A percentile compares a stretch with the other conserved stretches of the same genome.
phyloP scores from a whole-genome alignment of 1,140 invertebrate genomes.

The Platorchestia sp. region DNA sequence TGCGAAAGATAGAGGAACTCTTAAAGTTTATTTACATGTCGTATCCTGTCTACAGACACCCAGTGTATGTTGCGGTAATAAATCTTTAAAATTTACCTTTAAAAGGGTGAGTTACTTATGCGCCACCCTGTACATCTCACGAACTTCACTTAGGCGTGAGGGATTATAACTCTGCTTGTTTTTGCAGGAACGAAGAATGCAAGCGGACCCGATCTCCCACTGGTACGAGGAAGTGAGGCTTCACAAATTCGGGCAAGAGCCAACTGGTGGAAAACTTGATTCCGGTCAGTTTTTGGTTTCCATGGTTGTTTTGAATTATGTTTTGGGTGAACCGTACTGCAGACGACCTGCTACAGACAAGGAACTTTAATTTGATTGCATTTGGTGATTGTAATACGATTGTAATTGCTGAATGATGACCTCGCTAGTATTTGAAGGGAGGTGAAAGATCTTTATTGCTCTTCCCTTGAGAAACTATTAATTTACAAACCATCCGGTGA shows the following conservation, averaged over 20 bases:
- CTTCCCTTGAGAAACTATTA: background rate
- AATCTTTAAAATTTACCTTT: too few species aligned
- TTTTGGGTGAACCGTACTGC: background rate
- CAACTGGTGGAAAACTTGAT: slow-evolving; percentile 63
- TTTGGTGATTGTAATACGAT: too few species aligned
- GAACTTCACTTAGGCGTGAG: too few species aligned
- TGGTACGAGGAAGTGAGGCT: slow-evolving; percentile 76
- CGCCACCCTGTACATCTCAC: too few species aligned
- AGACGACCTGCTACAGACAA: background rate
- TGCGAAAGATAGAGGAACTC: too few species aligned
- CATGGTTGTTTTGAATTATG: background rate
- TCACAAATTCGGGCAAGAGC: slow-evolving; percentile 69
- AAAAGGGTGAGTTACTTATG: too few species aligned
- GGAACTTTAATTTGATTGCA: background rate
- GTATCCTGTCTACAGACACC: too few species aligned
- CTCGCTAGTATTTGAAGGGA: background rate
- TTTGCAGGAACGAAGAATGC: background rate
- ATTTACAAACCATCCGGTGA: background rate
- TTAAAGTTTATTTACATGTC: too few species aligned
- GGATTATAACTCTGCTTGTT: background rate
- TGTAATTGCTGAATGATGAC: background rate
- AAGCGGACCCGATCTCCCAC: slow-evolving; percentile 74
- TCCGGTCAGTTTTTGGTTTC: slow-evolving; percentile 58
- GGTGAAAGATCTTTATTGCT: background rate
- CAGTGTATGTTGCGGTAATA: too few species aligned